phyloP scores from a whole-genome alignment of 2,113 vertebrate species.

The Drymodes brunneopygia region DNA sequence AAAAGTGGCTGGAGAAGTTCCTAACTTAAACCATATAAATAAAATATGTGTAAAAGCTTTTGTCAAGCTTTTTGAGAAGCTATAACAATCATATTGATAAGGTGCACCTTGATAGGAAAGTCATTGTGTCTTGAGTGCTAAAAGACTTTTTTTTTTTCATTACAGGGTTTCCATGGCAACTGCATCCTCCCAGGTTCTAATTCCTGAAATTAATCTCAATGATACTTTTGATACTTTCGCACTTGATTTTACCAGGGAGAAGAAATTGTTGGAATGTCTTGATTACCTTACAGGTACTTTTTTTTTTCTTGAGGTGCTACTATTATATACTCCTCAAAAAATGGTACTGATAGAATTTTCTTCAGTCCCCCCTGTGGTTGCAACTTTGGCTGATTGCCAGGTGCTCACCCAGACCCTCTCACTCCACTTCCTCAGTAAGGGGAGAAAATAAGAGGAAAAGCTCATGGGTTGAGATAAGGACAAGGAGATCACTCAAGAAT shows the following conservation, averaged over 20 bases:
- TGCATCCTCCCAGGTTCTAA: slow-evolving; percentile 93
- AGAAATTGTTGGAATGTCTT: slow-evolving; percentile 94
- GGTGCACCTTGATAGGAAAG: background rate
- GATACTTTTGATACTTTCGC: slow-evolving; percentile 97
- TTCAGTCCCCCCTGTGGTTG: background rate
- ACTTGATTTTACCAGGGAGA: slow-evolving; percentile 95
- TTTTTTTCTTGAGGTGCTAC: background rate
- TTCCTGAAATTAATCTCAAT: slow-evolving; percentile 97
- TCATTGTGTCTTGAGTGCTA: background rate
- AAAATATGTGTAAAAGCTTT: background rate
- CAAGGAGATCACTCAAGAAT: background rate
- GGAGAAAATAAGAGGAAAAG: background rate
- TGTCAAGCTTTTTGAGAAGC: background rate
- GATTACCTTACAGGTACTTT: slow-evolving; percentile 95
- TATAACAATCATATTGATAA: background rate
- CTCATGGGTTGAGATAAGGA: background rate
- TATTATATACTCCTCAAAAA: background rate
- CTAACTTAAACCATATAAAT: background rate
- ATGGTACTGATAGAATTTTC: background rate
- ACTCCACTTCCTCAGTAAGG: background rate
- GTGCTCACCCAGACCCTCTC: background rate
- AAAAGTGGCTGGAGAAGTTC: background rate
- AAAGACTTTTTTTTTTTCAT: slow-evolving; percentile 49
- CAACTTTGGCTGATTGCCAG: background rate
- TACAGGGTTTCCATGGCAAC: slow-evolving; percentile 97